These are phyloP conservation scores for Drosophila neocordata DNA, from an alignment of 1,140 invertebrate genomes.

Conservation along the genomic window DNA sequence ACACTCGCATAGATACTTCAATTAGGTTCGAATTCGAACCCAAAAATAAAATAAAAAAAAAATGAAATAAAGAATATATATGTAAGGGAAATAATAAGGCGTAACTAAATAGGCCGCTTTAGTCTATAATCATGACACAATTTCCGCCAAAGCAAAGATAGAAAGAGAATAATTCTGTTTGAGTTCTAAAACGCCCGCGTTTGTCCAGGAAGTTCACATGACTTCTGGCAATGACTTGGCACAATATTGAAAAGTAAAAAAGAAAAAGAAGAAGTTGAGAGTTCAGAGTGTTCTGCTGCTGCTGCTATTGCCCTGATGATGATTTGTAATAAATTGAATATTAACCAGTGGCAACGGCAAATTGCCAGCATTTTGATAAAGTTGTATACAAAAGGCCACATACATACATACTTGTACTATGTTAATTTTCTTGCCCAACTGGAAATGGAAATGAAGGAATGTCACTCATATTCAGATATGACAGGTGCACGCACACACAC, in stretches of 20 bases:
- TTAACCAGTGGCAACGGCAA: conserved; percentile 65
- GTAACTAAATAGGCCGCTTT: conserved; percentile 80
- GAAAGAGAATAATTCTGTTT: conserved; percentile 10
- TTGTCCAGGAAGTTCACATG: conserved; percentile 70
- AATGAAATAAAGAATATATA: too few species aligned
- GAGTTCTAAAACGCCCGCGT: conserved; percentile 24
- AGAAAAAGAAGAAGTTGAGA: conserved; percentile 62
- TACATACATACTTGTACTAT: conserved; percentile 27
- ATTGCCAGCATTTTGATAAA: conserved; percentile 49
- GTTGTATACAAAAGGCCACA: conserved; percentile 9
- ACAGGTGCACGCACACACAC: conserved; percentile 59
- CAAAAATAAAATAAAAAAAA: conserved; percentile 48
- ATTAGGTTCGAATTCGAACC: conserved; percentile 58
- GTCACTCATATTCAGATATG: conserved; percentile 70
- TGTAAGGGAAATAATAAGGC: conserved; percentile 76
- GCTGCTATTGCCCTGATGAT: conserved; percentile 25
- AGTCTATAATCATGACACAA: conserved; percentile 81
- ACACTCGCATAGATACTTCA: conserved; percentile 39
- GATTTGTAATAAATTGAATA: conserved; percentile 78
- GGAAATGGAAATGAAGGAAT: conserved; percentile 32
- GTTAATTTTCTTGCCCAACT: conserved; percentile 45
- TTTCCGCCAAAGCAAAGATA: conserved; percentile 55
- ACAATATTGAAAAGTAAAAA: conserved; percentile 24
- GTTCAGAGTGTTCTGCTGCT: conserved; percentile 39
- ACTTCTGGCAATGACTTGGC: conserved; percentile 64